These are phyloP conservation scores for Copidosoma aretas DNA, from an alignment of 2,888 invertebrate genomes.

Conservation along the genomic window DNA sequence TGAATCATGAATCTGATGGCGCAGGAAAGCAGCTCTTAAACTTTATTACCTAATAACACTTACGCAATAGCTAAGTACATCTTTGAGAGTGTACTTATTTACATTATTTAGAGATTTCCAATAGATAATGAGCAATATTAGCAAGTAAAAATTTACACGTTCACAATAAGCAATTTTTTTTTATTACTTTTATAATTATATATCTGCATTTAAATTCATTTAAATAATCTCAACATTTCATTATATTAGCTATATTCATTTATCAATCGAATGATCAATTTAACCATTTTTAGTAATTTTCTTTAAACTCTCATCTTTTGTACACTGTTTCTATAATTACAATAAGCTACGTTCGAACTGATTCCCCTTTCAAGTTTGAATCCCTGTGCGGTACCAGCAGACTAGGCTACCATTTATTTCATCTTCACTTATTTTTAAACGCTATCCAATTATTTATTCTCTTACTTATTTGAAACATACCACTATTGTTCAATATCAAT, in stretches of 20 bases:
- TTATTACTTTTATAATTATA: conserved; percentile 24
- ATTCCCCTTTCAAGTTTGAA: conserved; percentile 13
- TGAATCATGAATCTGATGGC: too few relatives aligned
- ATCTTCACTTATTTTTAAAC: neutral
- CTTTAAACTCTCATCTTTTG: conserved; percentile 18
- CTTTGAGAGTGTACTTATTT: too few relatives aligned
- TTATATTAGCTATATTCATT: conserved; percentile 29
- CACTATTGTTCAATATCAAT: conserved; percentile 21
- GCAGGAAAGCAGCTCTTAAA: too few relatives aligned
- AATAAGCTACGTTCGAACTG: conserved; percentile 25
- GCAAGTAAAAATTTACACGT: neutral
- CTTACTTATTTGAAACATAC: conserved; percentile 4
- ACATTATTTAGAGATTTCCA: neutral
- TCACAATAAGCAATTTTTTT: neutral
- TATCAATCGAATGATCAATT: conserved; percentile 25
- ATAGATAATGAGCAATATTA: conserved; percentile 5
- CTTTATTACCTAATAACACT: too few relatives aligned
- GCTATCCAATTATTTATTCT: conserved; percentile 21
- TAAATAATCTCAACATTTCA: conserved; percentile 34
- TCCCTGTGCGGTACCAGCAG: neutral
- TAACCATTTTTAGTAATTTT: conserved; percentile 25
- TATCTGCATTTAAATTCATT: conserved; percentile 23
- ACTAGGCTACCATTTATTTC: neutral
- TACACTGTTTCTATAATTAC: conserved; percentile 26
- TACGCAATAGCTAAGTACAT: too few relatives aligned